Conservation (phyloP, 2,888 invertebrate genomes). For the Gymnosoma rotundatum region DNA sequence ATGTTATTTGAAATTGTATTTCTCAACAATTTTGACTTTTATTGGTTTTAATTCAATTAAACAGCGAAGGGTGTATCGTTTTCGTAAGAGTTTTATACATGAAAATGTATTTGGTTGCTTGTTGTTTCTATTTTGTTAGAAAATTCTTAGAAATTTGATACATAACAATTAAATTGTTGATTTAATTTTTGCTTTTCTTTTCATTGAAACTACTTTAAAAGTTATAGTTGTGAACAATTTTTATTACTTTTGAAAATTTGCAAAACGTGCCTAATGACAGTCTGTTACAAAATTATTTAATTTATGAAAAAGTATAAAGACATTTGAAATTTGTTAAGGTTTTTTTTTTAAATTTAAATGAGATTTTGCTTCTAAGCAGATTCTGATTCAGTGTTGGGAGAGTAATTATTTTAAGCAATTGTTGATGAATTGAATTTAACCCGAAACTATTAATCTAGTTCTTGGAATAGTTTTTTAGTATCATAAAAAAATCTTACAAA, state of each 20-base stretch:
- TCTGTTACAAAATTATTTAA: slow-evolving; percentile 16
- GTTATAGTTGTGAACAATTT: slow-evolving; percentile 7
- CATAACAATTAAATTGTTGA: not conserved
- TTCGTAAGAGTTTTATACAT: slow-evolving; percentile 1
- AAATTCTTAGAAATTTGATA: slow-evolving; percentile 56
- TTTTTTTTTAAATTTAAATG: too few relatives aligned
- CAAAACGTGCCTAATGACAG: slow-evolving; percentile 62
- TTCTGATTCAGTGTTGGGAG: too few relatives aligned
- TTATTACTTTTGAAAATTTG: slow-evolving; percentile 32
- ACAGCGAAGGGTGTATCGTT: not conserved
- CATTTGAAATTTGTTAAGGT: too few relatives aligned
- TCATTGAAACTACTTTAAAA: not conserved
- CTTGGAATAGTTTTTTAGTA: too few relatives aligned
- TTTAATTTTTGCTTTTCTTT: not conserved
- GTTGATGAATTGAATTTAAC: too few relatives aligned
- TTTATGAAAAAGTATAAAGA: too few relatives aligned
- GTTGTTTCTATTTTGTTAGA: not conserved
- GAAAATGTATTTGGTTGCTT: not conserved
- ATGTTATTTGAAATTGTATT: slow-evolving; percentile 40
- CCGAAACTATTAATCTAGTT: too few relatives aligned
- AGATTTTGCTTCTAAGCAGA: too few relatives aligned
- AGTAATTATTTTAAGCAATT: too few relatives aligned
- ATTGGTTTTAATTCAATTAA: slow-evolving; percentile 65
- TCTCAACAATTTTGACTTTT: slow-evolving; percentile 44
- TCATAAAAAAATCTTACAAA: too few relatives aligned